Evolutionary conservation across 2,888 invertebrate genomes (phyloP), one percentile per base, ranked within the genome.

Genomic region (Parnassius apollo): DNA sequence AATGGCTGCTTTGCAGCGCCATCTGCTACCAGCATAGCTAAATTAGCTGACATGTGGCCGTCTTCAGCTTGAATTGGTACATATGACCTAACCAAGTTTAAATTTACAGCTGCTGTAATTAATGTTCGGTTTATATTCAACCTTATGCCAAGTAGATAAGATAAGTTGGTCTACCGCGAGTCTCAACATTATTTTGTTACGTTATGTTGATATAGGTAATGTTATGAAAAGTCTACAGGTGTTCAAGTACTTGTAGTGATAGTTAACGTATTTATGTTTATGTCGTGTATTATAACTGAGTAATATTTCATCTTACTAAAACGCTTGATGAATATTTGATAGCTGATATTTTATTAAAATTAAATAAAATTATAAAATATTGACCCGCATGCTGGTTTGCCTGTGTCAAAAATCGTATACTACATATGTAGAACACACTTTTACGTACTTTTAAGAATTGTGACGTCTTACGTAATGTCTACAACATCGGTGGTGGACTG

Each of bases 1-100:
- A 89, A 90, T 89, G 85, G 86, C 71, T 74, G 80, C 77, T 73
- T 74, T 75, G 80, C 77, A 80, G 71, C 78, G 77, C 82, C 89
- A 88, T 86, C 86, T 89, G 88, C 74, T 78, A 74, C 83, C 82
- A 78, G 75, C 83, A 78, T 72, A 73, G 75, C 75, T 76, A 81
- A 84, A 86, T 86, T 86, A 86, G 82, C 80, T 74, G 72, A 68
- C 76, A 76, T 75, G 75, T 77, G 77, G 76, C 75, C 78, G 75
- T 80, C 82, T 83, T 80, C 72, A 75, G 74, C 76, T 74, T 69
- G 75, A 74, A 73, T 76, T 70, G 67, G 69, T 71, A 76, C 73
- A 72, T 74, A 65, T 62, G 64, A 61, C 59, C 35, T 55, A 35
- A 57, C 54, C 42, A 50, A n/a, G 59, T 55, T 59, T 10, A 49